Base-by-base conservation (phyloP, 2,113 vertebrate genomes). In the Apistogramma diplotaenia region DNA sequence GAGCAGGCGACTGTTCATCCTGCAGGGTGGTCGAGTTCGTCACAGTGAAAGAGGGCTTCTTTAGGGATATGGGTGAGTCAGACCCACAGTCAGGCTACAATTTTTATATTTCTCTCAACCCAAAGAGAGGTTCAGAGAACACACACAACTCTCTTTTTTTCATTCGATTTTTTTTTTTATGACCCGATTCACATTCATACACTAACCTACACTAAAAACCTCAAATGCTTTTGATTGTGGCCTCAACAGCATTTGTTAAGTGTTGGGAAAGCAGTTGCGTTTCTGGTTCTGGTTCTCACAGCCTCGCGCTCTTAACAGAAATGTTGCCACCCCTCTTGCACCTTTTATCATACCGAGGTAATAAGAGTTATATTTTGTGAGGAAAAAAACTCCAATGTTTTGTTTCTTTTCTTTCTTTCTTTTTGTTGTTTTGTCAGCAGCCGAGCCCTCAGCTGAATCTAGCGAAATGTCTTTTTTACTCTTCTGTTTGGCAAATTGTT, bases 1-100 rank as follows among this genome's bases (percentile, higher is more conserved):
- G 46, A 31, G 80, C 67, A 57, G 83, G 75, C 16, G 21, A 59
- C 55, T 56, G 33, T 65, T 33, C 21, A 12, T 84, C 86, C 78
- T 85, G 76, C 89, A 80, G 78, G 92, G 91, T 94, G 91, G 93
- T 89, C 90, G 74, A 49, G 89, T 91, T 93, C 2, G 81, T 79
- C 80, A 79, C 65, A 40, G 78, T 57, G 70, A 82, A 33, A 15
- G 75, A 76, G 21, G 33, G 51, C 67, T 82, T 82, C 73, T 81
- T 65, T 78, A 82, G 72, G 81, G 87, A 86, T 86, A 72, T 74
- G 59, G 62, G 71, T 78, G 76, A 87, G 78, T 73, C 62, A 83
- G 51, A 83, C 46, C 46, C 67, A 25, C 43, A 56, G 74, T 56
- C 74, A 73, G 76, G 75, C 65, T 33, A 49, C 29, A 82, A 19